These are phyloP conservation scores for Channa striata DNA, from an alignment of 2,797 vertebrate species.

Conservation along the genomic window DNA sequence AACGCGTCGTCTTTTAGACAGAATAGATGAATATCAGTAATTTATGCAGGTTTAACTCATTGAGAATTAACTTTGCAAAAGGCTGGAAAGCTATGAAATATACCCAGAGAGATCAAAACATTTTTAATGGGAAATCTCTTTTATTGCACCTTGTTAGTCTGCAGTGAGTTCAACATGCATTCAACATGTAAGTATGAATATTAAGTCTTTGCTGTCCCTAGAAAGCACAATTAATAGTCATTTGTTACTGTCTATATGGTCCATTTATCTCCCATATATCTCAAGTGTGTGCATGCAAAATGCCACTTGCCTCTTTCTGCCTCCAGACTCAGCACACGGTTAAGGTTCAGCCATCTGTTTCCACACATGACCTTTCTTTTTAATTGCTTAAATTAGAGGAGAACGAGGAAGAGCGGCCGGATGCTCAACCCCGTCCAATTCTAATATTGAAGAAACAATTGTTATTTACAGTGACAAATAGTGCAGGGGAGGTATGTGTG, in stretches of 20 bases:
- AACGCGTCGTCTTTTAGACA: constrained; percentile 41
- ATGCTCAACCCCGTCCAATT: constrained; percentile 70
- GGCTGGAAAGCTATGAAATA: constrained; percentile 19
- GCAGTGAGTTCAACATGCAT: constrained; percentile 25
- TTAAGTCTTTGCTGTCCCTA: constrained; percentile 20
- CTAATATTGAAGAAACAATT: constrained; percentile 77
- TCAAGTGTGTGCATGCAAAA: constrained; percentile 61
- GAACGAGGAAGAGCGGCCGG: constrained; percentile 71
- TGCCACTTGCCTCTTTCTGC: constrained; percentile 72
- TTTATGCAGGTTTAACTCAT: constrained; percentile 32
- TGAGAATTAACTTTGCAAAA: constrained; percentile 7
- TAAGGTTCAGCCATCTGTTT: constrained; percentile 81
- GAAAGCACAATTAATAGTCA: constrained; percentile 45
- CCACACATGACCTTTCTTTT: constrained; percentile 82
- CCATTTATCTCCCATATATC: constrained; percentile 38
- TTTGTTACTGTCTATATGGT: constrained; percentile 47
- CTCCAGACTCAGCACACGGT: constrained; percentile 61
- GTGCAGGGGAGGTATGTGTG: constrained; percentile 53
- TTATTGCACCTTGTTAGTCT: not conserved
- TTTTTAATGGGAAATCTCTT: constrained; percentile 4
- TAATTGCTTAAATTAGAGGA: constrained; percentile 80
- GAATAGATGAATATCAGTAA: constrained; percentile 34
- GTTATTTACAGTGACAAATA: constrained; percentile 80
- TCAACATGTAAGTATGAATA: not conserved
- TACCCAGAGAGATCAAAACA: constrained; percentile 8